Base-by-base conservation (phyloP, 2,113 vertebrate species). In the Grus americana region DNA sequence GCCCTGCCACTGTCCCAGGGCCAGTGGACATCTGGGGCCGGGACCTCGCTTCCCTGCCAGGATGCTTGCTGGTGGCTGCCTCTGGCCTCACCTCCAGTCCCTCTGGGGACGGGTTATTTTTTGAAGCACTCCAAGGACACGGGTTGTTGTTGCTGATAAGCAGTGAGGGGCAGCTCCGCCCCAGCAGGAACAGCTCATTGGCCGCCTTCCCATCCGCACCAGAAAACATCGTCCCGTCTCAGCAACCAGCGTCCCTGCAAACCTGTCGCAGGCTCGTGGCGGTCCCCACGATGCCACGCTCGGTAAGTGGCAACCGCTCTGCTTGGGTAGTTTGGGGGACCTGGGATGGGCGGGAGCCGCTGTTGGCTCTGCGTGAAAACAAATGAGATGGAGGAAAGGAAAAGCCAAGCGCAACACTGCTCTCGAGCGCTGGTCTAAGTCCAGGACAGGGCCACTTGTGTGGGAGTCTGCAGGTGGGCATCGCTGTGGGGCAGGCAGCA, bases 81-180 rank as follows among this genome's bases (percentile, higher is more conserved):
- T 79, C 81, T 85, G 81, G 65, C 84, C 57, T 95, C 83, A 67
- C 49, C 89, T 91, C 88, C 49, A 30, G 27, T 70, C 54, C 30
- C 11, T 15, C 58, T 15, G 58, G 55, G 79, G 54, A 50, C 0
- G 10, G 47, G 73, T 44, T 96, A 61, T 95, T 95, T 95, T 94
- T 58, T 2, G 2, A 71, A 93, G 74, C 18, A 1, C 74, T 91
- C 70, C 92, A 96, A 96, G 97, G 95, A 88, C 97, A 91, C 15
- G 8, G 38, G 65, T 68, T 94, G 92, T 80, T 92, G 93, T 63
- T 86, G 86, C 66, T 0, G 80, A 95, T 94, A 96, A 97, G 91
- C 86, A 55, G n/a, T 0, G 5, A 88, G 75, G 76, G 66, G 71
- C 94, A 95, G 96, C 81, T 96, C 94, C 95, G 20, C 96, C 95